Evolutionary conservation across 2,113 vertebrate species (phyloP).

Genomic region (Xenus cinereus): DNA sequence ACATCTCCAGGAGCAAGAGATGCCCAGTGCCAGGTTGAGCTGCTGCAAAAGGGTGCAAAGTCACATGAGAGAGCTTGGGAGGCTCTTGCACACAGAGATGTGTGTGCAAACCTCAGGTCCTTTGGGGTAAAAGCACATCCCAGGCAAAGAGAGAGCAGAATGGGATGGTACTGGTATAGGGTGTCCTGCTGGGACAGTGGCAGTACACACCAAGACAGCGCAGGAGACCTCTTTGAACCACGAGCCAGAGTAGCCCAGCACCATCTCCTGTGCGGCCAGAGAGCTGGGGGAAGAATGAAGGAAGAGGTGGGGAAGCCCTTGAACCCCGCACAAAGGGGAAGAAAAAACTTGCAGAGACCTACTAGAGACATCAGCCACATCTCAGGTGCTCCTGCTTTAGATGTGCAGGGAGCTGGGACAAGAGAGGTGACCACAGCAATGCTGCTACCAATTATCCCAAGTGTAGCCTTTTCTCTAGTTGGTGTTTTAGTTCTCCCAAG

Average conservation of each 20-base stretch:
- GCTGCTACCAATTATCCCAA: neutral
- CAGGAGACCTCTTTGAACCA: rapidly evolving
- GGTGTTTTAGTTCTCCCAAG: neutral
- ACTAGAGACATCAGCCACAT: neutral
- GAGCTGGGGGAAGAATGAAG: neutral
- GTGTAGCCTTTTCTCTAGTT: neutral
- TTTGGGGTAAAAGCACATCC: neutral
- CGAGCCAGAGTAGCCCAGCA: neutral
- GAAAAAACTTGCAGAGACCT: neutral
- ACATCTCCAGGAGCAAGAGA: neutral
- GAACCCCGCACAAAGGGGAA: neutral
- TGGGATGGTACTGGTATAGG: too few species aligned
- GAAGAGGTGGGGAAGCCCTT: neutral
- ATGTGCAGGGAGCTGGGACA: neutral
- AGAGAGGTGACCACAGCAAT: neutral
- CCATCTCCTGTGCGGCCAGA: neutral
- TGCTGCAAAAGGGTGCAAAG: neutral
- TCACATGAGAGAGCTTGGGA: neutral
- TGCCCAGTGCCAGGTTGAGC: neutral
- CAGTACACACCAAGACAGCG: neutral
- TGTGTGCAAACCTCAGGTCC: neutral
- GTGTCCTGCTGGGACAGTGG: neutral
- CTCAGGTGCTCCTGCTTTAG: neutral
- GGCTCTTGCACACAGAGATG: neutral
- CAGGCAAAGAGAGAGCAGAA: neutral